These are phyloP conservation scores for Drosophila leontia DNA, from an alignment of 1,140 invertebrate species.

Conservation along the genomic window DNA sequence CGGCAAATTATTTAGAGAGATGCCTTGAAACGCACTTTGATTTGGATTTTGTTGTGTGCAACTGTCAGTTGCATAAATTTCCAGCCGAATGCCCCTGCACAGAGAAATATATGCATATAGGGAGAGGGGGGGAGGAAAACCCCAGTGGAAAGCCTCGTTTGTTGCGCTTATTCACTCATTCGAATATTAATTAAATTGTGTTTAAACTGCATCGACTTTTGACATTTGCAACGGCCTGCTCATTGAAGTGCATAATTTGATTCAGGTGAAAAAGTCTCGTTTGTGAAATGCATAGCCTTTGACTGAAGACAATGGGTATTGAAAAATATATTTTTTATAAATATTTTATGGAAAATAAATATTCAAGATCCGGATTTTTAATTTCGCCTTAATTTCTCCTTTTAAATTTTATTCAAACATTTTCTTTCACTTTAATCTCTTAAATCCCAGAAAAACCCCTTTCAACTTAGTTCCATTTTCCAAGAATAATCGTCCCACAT, in stretches of 20 bases:
- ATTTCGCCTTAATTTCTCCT: not conserved
- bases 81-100: slow-evolving; percentile 62
- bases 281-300: slow-evolving; percentile 37
- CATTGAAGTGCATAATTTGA: slow-evolving; percentile 71
- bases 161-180: slow-evolving; percentile 44
- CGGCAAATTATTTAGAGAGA: slow-evolving; percentile 57
- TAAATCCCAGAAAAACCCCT: not conserved
- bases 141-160: slow-evolving; percentile 21
- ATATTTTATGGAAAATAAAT: not conserved
- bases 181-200: slow-evolving; percentile 79
- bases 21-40: slow-evolving; percentile 52
- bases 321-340: not conserved
- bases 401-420: not conserved
- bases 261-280: slow-evolving; percentile 50
- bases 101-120: slow-evolving; percentile 26
- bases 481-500: slow-evolving; percentile 8
- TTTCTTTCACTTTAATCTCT: not conserved
- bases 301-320: not conserved
- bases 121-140: not conserved
- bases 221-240: slow-evolving; percentile 51
- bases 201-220: slow-evolving; percentile 64
- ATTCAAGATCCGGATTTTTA: not conserved
- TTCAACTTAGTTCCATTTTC: not conserved
- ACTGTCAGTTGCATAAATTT: slow-evolving; percentile 79
- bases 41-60: slow-evolving; percentile 77